phyloP scores from a whole-genome alignment of 2,888 invertebrate species.

The Hipparchia semele region DNA sequence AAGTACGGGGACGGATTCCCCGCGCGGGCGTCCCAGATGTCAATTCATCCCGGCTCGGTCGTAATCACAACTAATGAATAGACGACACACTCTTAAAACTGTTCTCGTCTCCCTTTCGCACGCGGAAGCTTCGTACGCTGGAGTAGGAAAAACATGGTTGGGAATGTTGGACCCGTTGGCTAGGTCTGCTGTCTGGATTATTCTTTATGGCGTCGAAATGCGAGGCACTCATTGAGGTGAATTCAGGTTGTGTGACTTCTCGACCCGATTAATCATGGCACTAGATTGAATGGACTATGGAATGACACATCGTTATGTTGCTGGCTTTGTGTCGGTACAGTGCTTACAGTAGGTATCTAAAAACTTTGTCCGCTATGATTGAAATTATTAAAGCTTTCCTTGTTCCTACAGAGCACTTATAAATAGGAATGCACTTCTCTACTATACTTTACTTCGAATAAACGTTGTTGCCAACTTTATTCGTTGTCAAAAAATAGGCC shows the following conservation, averaged over 20 bases:
- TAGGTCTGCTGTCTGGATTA: slow-evolving; percentile 75
- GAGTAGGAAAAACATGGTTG: slow-evolving; percentile 60
- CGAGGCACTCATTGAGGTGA: slow-evolving; percentile 75
- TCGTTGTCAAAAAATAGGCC: too few species aligned
- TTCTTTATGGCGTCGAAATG: slow-evolving; percentile 79
- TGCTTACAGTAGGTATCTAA: slow-evolving; percentile 6
- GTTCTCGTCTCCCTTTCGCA: slow-evolving; percentile 61
- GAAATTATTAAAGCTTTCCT: background rate
- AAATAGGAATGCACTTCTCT: too few species aligned
- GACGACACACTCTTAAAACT: slow-evolving; percentile 64
- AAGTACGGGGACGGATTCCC: slow-evolving; percentile 68
- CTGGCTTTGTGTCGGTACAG: slow-evolving; percentile 19
- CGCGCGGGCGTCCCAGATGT: slow-evolving; percentile 71
- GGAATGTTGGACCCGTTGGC: slow-evolving; percentile 57
- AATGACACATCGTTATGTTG: slow-evolving; percentile 47
- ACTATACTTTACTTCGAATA: too few species aligned
- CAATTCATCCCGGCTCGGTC: slow-evolving; percentile 72
- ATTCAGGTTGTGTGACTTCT: slow-evolving; percentile 74
- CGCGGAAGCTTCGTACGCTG: slow-evolving; percentile 49
- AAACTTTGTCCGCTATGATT: background rate
- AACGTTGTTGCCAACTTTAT: too few species aligned
- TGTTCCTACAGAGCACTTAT: too few species aligned
- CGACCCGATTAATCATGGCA: slow-evolving; percentile 72
- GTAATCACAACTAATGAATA: slow-evolving; percentile 81
- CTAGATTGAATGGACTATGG: slow-evolving; percentile 57